A percentile compares a stretch with the other conserved stretches of the same genome.
Evolutionary conservation across 1,140 invertebrate genomes (phyloP).

Genomic region (Drosophila equinoxialis): DNA sequence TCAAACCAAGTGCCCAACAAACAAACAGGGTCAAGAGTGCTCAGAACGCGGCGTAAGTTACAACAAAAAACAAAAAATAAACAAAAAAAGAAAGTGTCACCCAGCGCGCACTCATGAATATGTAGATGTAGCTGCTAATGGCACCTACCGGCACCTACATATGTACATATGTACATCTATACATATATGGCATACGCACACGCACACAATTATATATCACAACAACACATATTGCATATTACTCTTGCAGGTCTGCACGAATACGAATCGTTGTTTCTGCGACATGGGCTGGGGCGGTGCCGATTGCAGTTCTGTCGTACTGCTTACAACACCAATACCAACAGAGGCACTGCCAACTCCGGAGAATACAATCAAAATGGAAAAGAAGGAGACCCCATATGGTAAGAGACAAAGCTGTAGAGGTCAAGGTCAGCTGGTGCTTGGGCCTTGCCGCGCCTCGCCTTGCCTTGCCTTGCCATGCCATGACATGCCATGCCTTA

Average conservation of each 20-base stretch:
- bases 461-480: background rate
- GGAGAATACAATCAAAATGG: conserved; percentile 86
- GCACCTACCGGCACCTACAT: conserved; percentile 2
- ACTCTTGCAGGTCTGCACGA: conserved; percentile 92
- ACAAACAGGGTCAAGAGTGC: conserved; percentile 94
- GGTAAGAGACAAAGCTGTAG: conserved; percentile 86
- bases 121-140: conserved; percentile 12
- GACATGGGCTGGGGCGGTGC: conserved; percentile 92
- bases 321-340: conserved; percentile 86
- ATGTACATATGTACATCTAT: too few species aligned
- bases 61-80: conserved; percentile 1
- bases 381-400: conserved; percentile 94
- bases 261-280: conserved; percentile 96
- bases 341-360: conserved; percentile 83
- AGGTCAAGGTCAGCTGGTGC: conserved; percentile 11
- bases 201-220: conserved; percentile 10
- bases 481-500: background rate
- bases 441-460: background rate
- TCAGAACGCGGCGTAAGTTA: conserved; percentile 95
- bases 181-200: background rate
- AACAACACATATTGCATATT: conserved; percentile 35
- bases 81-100: conserved; percentile 17
- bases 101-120: conserved; percentile 9
- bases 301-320: conserved; percentile 92
- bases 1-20: conserved; percentile 93